Percentiles rank a stretch among this genome's conserved stretches.
phyloP scores from a whole-genome alignment of 2,888 invertebrate species.

The Heliconius charithonia region DNA sequence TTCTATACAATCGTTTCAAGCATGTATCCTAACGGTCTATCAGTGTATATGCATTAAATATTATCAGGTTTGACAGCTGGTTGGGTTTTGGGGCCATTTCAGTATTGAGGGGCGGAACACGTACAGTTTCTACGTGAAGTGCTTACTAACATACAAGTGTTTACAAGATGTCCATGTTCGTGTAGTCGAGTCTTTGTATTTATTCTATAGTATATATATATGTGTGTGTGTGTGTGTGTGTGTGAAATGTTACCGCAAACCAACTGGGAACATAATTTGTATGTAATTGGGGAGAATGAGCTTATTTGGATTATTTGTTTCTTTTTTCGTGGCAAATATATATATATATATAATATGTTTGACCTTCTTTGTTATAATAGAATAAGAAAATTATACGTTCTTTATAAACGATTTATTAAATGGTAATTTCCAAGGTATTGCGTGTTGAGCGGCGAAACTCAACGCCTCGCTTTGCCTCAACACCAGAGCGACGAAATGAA shows the following conservation, averaged over 20 bases:
- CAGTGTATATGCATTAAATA: constrained; percentile 27
- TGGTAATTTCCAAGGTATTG: too few relatives aligned
- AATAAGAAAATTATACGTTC: too few relatives aligned
- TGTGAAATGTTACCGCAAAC: background rate
- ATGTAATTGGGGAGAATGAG: background rate
- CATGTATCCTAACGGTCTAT: constrained; percentile 4
- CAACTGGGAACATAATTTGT: background rate
- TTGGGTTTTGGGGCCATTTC: constrained; percentile 28
- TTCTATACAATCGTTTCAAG: background rate
- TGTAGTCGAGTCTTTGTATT: background rate
- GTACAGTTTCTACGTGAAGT: constrained; percentile 25
- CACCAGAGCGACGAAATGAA: too few relatives aligned
- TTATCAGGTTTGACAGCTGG: constrained; percentile 35
- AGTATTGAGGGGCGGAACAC: constrained; percentile 30
- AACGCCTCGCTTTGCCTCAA: too few relatives aligned
- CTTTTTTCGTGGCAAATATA: background rate
- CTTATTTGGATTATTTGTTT: background rate
- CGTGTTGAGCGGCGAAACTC: too few relatives aligned
- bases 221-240: background rate
- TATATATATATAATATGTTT: too few relatives aligned
- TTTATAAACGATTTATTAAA: too few relatives aligned
- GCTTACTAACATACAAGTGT: constrained; percentile 21
- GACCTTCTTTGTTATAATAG: too few relatives aligned
- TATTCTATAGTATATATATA: background rate
- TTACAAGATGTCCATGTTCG: constrained; percentile 19